A percentile compares a stretch with the other conserved stretches of the same genome.
These are phyloP conservation scores for Augochlora pura DNA, from an alignment of 1,140 invertebrate genomes.

Conservation along the genomic window DNA sequence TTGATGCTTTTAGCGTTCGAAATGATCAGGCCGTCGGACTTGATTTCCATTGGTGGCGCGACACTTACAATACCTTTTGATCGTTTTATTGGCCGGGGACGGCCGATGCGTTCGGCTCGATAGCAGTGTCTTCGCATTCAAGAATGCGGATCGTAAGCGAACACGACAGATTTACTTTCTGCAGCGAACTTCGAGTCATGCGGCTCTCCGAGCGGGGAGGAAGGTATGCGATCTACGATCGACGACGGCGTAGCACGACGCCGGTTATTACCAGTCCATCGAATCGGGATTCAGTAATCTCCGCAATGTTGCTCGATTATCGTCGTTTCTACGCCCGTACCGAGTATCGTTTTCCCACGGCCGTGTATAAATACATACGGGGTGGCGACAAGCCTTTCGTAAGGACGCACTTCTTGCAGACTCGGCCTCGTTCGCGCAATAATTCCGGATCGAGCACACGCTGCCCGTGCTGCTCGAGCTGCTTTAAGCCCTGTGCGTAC, in stretches of 20 bases:
- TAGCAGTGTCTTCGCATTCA: not conserved
- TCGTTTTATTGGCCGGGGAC: not conserved
- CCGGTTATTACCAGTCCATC: slow-evolving; percentile 27
- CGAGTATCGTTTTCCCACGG: slow-evolving; percentile 56
- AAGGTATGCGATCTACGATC: slow-evolving; percentile 21
- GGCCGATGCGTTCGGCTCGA: not conserved
- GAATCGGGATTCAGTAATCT: slow-evolving; percentile 54
- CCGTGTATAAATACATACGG: slow-evolving; percentile 26
- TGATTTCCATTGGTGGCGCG: not conserved
- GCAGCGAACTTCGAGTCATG: slow-evolving; percentile 10
- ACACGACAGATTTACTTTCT: slow-evolving; percentile 31
- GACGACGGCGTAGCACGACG: slow-evolving; percentile 1
- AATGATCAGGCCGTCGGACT: not conserved
- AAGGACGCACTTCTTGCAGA: slow-evolving; percentile 39
- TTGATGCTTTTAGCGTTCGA: not conserved
- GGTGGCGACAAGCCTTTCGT: slow-evolving; percentile 48
- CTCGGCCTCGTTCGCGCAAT: slow-evolving; percentile 19
- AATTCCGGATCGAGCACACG: slow-evolving; percentile 18
- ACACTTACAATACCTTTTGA: not conserved
- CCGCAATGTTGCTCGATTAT: slow-evolving; percentile 58
- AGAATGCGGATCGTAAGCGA: slow-evolving; percentile 11
- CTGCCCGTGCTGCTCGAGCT: too few relatives aligned
- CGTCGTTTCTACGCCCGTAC: slow-evolving; percentile 21
- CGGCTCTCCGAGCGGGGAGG: not conserved
- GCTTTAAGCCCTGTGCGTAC: not conserved